Conservation (phyloP, 2,888 invertebrate species). For the Nymphalis polychloros region DNA sequence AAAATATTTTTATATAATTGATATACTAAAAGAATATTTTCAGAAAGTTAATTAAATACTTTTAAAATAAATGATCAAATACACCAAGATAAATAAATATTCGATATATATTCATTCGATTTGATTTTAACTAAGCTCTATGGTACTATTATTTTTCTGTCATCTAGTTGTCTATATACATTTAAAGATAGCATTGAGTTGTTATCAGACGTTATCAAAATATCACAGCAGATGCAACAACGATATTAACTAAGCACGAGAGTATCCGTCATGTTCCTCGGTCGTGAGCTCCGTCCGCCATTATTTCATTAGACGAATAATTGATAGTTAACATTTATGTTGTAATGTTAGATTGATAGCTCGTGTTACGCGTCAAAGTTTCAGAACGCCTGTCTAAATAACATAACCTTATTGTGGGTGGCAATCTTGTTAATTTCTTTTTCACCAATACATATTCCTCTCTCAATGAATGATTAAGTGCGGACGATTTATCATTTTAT, state of each 20-base stretch:
- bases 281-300: slow-evolving; percentile 65
- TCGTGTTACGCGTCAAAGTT: slow-evolving; percentile 64
- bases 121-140: neutral
- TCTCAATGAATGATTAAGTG: slow-evolving; percentile 61
- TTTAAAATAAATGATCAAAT: no score
- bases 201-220: slow-evolving; percentile 31
- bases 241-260: slow-evolving; percentile 39
- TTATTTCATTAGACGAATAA: slow-evolving; percentile 75
- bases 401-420: slow-evolving; percentile 55
- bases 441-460: slow-evolving; percentile 56
- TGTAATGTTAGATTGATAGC: slow-evolving; percentile 74
- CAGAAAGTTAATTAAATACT: no score
- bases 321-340: slow-evolving; percentile 69
- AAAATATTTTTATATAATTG: no score
- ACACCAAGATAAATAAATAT: no score
- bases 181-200: slow-evolving; percentile 11
- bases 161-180: neutral
- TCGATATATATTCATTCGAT: no score
- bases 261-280: slow-evolving; percentile 45
- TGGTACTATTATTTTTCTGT: neutral
- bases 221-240: slow-evolving; percentile 37
- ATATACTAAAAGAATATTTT: no score
- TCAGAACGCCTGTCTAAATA: slow-evolving; percentile 45
- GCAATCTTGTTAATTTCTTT: slow-evolving; percentile 40
- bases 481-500: slow-evolving; percentile 63